Percentiles rank a stretch among this genome's conserved stretches.
Evolutionary conservation across 2,113 vertebrate species (phyloP).

Genomic region (Pomatostomus ruficeps): DNA sequence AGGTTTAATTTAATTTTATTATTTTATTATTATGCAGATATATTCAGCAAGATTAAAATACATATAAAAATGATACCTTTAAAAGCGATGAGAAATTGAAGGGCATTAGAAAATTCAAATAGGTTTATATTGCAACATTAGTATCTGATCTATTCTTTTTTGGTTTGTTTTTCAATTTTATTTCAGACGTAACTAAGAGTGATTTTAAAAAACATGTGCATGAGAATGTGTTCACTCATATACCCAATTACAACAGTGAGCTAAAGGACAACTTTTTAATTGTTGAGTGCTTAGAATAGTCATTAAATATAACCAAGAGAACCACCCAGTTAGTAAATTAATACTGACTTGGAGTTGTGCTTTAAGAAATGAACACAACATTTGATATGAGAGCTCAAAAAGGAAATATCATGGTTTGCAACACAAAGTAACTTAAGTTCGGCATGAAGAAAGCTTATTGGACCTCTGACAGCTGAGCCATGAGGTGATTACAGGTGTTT

Average conservation of each 20-base stretch:
- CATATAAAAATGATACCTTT: conserved; percentile 41
- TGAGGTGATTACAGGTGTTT: not conserved
- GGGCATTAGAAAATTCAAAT: conserved; percentile 62
- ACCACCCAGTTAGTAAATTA: conserved; percentile 12
- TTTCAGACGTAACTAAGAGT: conserved; percentile 61
- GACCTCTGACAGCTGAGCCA: not conserved
- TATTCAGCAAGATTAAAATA: conserved; percentile 26
- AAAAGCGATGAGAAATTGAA: conserved; percentile 44
- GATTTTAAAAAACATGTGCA: conserved; percentile 66
- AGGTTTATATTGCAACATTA: conserved; percentile 71
- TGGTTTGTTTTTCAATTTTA: conserved; percentile 65
- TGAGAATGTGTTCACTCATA: conserved; percentile 55
- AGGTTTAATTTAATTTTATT: conserved; percentile 66
- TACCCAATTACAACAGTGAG: not conserved
- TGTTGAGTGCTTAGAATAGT: not conserved
- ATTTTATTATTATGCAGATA: conserved; percentile 44
- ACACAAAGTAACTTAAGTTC: not conserved
- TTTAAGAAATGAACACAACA: conserved; percentile 10
- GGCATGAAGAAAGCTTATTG: not conserved
- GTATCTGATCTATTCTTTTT: conserved; percentile 37
- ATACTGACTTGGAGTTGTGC: conserved; percentile 6
- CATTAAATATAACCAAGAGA: not conserved
- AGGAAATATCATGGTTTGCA: conserved; percentile 35
- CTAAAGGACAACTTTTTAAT: conserved; percentile 19
- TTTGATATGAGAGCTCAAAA: conserved; percentile 27